Conservation (phyloP, 2,888 invertebrate species). For the Temnothorax unifasciatus region DNA sequence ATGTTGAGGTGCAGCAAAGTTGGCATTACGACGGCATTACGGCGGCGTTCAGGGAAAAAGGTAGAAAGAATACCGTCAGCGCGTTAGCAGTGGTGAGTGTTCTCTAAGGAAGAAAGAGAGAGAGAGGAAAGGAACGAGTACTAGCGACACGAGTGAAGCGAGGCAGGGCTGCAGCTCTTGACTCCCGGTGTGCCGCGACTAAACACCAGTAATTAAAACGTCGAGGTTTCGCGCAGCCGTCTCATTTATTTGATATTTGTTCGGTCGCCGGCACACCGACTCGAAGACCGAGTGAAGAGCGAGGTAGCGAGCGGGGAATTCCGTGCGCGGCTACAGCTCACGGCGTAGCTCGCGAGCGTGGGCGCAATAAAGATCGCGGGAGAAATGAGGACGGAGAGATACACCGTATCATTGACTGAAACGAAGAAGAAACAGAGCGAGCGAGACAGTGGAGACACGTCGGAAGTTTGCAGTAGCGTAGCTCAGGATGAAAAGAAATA, state of each 20-base stretch:
- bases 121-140: not conserved
- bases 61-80: conserved; percentile 6
- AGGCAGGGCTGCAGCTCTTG: conserved; percentile 46
- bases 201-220: conserved; percentile 78
- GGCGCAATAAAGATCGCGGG: conserved; percentile 41
- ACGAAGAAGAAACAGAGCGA: conserved; percentile 11
- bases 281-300: conserved; percentile 15
- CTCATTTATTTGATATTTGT: conserved; percentile 76
- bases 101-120: not conserved
- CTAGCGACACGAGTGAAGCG: conserved; percentile 18
- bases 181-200: conserved; percentile 57
- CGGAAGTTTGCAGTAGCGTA: conserved; percentile 3
- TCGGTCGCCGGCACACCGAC: conserved; percentile 55
- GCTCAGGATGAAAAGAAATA: conserved; percentile 2
- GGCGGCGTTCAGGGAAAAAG: conserved; percentile 35
- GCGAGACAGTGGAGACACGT: conserved; percentile 1
- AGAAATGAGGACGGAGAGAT: conserved; percentile 19
- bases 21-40: conserved; percentile 16
- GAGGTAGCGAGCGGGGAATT: conserved; percentile 27
- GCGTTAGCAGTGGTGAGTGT: conserved; percentile 5
- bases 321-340: not conserved
- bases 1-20: conserved; percentile 15
- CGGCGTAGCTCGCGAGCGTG: conserved; percentile 30
- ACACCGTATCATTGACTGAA: conserved; percentile 31
- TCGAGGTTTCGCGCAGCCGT: conserved; percentile 70